Base-by-base conservation (phyloP, 2,113 vertebrate species). In the Menidia beryllina region DNA sequence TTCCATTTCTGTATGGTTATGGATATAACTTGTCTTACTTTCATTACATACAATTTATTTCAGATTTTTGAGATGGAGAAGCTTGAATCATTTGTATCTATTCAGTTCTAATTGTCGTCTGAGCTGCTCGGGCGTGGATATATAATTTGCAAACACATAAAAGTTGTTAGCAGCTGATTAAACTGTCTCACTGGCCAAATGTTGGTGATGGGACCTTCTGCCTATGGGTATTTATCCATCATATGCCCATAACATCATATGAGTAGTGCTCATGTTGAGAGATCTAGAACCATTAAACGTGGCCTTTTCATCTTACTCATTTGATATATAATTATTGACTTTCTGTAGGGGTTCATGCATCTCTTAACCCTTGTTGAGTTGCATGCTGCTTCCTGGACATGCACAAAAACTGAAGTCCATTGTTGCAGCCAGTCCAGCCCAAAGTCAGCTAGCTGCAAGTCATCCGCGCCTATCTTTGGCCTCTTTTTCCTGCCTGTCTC, bases 101-200 rank as follows among this genome's bases (percentile, higher is more conserved):
- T 50, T 17, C 9, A 5, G 3, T 64, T 13, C 14, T 27, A 20
- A 53, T 11, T 48, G 17, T 52, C 45, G 66, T 58, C 34, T 3
- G 9, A 25, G 27, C 3, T 30, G 15, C 17, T 21, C 17, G 62
- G 9, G 27, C 5, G 51, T 20, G 36, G 59, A 6, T 34, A n/a
- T 54, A 27, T 49, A 14, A 59, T 75, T 60, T 81, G 24, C 30
- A 66, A 69, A 49, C 38, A 61, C 66, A 80, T 25, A 48, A 34
- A 47, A 41, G 38, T 19, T 26, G 24, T 21, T 67, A 62, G 45
- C 64, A 63, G 63, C 52, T 75, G 66, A 67, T 80, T 65, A 48
- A 81, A 76, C 39, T 10, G 49, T 74, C 69, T 77, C 25, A 45
- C 41, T 64, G 56, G 53, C 57, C 72, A 82, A 56, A 77, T 82